Percentiles rank a stretch among this genome's conserved stretches.
Evolutionary conservation across 2,113 vertebrate genomes (phyloP).

Genomic region (Argyrosomus japonicus): DNA sequence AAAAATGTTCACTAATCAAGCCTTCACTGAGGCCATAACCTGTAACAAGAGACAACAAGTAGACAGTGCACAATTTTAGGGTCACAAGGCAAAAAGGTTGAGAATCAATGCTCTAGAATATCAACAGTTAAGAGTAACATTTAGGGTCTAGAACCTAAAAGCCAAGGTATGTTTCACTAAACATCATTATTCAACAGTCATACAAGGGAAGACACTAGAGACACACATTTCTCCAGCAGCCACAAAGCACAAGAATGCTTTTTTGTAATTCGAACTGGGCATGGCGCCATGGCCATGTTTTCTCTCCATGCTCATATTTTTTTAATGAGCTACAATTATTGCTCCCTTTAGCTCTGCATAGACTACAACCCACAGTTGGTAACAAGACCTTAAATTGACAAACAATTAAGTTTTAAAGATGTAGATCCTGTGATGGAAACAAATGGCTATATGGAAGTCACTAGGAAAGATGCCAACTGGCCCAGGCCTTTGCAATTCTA

Average conservation of each 20-base stretch:
- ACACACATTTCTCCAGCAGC: neutral
- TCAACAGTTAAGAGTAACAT: neutral
- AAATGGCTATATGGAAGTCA: neutral
- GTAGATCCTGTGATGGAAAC: neutral
- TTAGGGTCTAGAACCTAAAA: constrained; percentile 1
- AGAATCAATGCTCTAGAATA: neutral
- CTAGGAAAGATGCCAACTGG: neutral
- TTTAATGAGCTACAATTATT: constrained; percentile 40
- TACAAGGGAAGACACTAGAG: neutral
- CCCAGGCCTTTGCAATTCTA: neutral
- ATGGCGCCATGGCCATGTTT: neutral
- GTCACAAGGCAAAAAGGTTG: neutral
- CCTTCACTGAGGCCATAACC: neutral
- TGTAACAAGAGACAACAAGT: neutral
- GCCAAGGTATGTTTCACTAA: neutral
- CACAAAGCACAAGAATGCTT: constrained; percentile 9
- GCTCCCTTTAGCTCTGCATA: neutral
- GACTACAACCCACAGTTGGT: neutral
- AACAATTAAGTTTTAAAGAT: neutral
- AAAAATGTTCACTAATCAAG: neutral
- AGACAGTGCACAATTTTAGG: constrained; percentile 5
- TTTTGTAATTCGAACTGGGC: constrained; percentile 17
- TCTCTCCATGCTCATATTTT: constrained; percentile 35
- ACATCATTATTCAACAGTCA: constrained; percentile 3
- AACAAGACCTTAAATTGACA: neutral